Base-by-base conservation (phyloP, 2,888 invertebrate species). In the Doris montereyensis region DNA sequence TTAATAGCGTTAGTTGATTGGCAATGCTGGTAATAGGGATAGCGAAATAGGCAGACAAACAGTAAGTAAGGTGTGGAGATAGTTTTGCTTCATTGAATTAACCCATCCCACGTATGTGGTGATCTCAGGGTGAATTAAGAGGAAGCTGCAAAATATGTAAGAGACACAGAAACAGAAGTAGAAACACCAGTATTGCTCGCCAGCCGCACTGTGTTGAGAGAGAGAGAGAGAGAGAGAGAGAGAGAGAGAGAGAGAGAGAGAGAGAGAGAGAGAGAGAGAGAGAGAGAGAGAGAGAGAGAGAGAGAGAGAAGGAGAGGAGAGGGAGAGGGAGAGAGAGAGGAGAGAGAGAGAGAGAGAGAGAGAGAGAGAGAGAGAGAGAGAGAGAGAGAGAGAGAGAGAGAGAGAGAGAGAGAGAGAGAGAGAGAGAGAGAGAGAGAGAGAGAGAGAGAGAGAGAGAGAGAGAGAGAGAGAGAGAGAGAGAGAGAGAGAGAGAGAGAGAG, bases 231-330 rank as follows among this genome's bases (percentile, higher is more conserved):
- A 34, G 70, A 70, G 34, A 68, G 32, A 30, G 68, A 68, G 68
- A 68, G 32, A 30, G 68, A 68, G 68, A 68, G 68, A 68, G 68
- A 30, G 68, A 68, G 62, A 62, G 62, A 62, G 62, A 62, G 62
- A 62, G 62, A 32, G 70, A 70, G 32, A 70, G 35, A 70, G 70
- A 70, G 26, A 70, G 70, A 70, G 70, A 70, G 34, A 70, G 70
- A 32, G 2, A 35, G 5, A 35, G 35, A 35, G 3, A 70, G 26
- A 70, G 70, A 70, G 5, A 70, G n/a, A 35, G 70, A 70, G 35
- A 70, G 4, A 70, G 70, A 3, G 34, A 2, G 62, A 62, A 62
- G 62, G 24, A 5, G 21, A 62, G 62, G 62, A 21, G 24, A n/a
- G 24, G 62, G 62, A 21, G 24, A 5, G 62, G 24, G 62, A 21